These are phyloP conservation scores for Cyprinella venusta DNA, from an alignment of 2,797 vertebrate genomes.

Conservation along the genomic window DNA sequence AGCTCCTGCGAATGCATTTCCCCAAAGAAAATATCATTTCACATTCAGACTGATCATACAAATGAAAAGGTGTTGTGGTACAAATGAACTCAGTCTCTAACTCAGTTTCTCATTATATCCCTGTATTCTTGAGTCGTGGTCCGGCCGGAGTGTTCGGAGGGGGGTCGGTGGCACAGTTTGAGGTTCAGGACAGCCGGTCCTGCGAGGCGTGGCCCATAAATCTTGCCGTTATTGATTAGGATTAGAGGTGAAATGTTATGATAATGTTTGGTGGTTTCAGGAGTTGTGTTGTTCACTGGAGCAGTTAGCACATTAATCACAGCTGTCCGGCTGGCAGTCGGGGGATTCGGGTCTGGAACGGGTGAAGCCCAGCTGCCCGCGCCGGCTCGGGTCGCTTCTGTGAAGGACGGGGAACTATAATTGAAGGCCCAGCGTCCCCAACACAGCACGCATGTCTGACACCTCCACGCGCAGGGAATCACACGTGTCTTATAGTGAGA, in stretches of 20 bases:
- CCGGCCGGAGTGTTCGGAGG: not conserved
- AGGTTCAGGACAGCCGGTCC: slow-evolving; percentile 1
- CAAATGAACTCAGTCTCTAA: not conserved
- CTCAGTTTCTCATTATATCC: not conserved
- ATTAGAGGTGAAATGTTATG: slow-evolving; percentile 83
- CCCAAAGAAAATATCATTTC: slow-evolving; percentile 1
- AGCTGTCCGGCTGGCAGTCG: slow-evolving; percentile 72
- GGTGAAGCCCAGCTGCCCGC: slow-evolving; percentile 34
- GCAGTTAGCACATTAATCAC: slow-evolving; percentile 87
- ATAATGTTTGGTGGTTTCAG: slow-evolving; percentile 82
- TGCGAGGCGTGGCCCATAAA: slow-evolving; percentile 12
- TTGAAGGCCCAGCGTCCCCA: slow-evolving; percentile 50
- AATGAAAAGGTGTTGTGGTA: slow-evolving; percentile 14
- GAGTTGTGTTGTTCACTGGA: slow-evolving; percentile 75
- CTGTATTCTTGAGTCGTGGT: too few species aligned
- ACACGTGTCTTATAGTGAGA: not conserved
- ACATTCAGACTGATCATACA: slow-evolving; percentile 2
- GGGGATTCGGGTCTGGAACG: slow-evolving; percentile 17
- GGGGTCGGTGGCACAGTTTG: not conserved
- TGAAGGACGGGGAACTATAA: slow-evolving; percentile 37
- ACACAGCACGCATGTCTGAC: slow-evolving; percentile 35
- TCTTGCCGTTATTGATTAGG: slow-evolving; percentile 69
- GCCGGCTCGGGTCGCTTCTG: not conserved
- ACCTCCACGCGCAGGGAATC: slow-evolving; percentile 22
- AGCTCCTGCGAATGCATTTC: slow-evolving; percentile 5